Conservation (phyloP, 2,797 vertebrate genomes). For the Danio aesculapii region DNA sequence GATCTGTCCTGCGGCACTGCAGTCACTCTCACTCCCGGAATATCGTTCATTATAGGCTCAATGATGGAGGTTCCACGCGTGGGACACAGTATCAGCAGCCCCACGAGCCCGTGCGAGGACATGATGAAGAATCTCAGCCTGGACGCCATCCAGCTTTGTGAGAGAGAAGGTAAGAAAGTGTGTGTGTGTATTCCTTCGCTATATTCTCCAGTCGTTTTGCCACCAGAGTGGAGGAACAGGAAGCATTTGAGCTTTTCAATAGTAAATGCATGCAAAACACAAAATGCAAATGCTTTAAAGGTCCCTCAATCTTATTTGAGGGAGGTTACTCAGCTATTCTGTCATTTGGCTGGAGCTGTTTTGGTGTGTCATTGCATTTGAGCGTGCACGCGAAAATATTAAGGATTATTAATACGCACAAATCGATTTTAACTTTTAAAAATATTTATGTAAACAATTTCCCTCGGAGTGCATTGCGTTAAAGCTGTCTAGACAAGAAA, state of each 20-base stretch:
- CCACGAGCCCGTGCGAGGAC: conserved; percentile 87
- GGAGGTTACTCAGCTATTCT: neutral
- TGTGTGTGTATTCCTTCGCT: conserved; percentile 12
- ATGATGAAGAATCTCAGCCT: conserved; percentile 89
- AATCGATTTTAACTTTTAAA: neutral
- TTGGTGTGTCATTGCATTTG: neutral
- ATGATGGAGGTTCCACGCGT: conserved; percentile 85
- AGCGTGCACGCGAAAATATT: neutral
- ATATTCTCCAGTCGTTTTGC: neutral
- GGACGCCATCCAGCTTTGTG: conserved; percentile 89
- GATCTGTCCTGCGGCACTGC: conserved; percentile 63
- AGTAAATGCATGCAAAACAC: conserved; percentile 20
- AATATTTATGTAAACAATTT: neutral
- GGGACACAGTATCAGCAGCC: conserved; percentile 82
- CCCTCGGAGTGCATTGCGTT: neutral
- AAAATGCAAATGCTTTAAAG: conserved; percentile 16
- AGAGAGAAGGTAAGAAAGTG: conserved; percentile 81
- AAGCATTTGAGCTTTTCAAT: neutral
- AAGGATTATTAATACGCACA: neutral
- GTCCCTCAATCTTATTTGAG: neutral
- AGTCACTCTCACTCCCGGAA: conserved; percentile 8
- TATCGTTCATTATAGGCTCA: conserved; percentile 14
- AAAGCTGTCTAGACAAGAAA: neutral
- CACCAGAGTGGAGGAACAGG: neutral
- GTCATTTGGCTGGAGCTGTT: neutral